Evolutionary conservation across 2,888 invertebrate species (phyloP).

Genomic region (Mayetiola destructor): DNA sequence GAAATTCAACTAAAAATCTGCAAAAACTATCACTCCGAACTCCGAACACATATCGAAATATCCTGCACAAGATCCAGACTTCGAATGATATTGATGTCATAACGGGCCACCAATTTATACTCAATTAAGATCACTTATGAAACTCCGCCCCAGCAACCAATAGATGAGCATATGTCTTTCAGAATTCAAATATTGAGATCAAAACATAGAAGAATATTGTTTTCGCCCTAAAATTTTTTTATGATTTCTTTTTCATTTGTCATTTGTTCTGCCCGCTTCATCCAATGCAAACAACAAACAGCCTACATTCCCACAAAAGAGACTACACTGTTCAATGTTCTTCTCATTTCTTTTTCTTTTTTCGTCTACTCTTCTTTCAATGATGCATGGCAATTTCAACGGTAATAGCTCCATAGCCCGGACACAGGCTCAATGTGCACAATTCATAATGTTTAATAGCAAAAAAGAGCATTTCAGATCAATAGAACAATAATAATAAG

Average conservation of each 20-base stretch:
- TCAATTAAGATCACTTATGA: conserved; percentile 14
- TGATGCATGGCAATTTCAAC: not conserved
- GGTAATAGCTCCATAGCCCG: not conserved
- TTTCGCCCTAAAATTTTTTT: not conserved
- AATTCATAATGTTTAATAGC: not conserved
- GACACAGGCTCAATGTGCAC: not conserved
- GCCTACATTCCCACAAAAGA: conserved; percentile 2
- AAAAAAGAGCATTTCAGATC: not conserved
- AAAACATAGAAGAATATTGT: not conserved
- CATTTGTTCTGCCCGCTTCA: not conserved
- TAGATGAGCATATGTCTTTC: conserved; percentile 30
- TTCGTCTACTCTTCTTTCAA: not conserved
- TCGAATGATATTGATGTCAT: conserved; percentile 13
- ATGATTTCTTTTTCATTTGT: not conserved
- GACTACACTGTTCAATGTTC: conserved; percentile 5
- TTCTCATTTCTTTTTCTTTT: not conserved
- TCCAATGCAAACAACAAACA: too few species aligned
- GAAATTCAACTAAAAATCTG: not conserved
- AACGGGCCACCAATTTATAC: conserved; percentile 15
- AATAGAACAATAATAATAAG: not conserved
- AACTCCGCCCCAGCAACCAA: conserved; percentile 26
- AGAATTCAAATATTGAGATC: conserved; percentile 19
- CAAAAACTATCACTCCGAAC: not conserved
- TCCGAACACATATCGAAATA: too few species aligned
- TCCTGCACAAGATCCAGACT: not conserved